Percentiles rank a stretch among this genome's conserved stretches.
These are phyloP conservation scores for Sibirionetta formosa DNA, from an alignment of 2,797 vertebrate species.

Conservation along the genomic window DNA sequence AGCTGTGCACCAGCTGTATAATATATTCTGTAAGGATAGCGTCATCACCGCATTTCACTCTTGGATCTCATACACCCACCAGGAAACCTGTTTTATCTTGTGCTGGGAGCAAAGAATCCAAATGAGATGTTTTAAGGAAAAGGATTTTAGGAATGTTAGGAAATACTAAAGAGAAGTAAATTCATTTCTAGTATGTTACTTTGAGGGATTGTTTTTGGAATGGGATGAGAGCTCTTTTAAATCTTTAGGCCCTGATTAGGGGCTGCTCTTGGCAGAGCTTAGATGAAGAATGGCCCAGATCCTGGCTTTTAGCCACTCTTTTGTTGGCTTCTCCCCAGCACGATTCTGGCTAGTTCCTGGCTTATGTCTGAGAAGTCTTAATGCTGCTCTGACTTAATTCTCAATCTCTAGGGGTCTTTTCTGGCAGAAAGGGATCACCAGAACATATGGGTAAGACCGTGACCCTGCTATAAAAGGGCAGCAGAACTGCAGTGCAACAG, in stretches of 20 bases:
- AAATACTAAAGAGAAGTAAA: background rate
- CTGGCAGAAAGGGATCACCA: background rate
- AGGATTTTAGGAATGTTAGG: background rate
- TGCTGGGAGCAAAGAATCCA: background rate
- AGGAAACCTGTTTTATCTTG: slow-evolving; percentile 59
- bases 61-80: slow-evolving; percentile 57
- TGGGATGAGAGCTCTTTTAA: background rate
- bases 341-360: background rate
- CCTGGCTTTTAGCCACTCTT: background rate
- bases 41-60: slow-evolving; percentile 50
- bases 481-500: background rate
- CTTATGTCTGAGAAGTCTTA: background rate
- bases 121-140: slow-evolving; percentile 37
- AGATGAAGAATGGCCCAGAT: background rate
- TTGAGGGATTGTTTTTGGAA: background rate
- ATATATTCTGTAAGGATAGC: slow-evolving; percentile 53
- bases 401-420: background rate
- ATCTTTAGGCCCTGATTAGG: background rate
- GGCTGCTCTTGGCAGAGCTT: background rate
- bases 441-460: background rate
- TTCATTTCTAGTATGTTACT: background rate
- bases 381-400: background rate
- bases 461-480: rapidly evolving
- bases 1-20: slow-evolving; percentile 65
- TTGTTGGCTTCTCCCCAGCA: background rate